Evolutionary conservation across 1,140 invertebrate genomes (phyloP).

Genomic region (Monomorium pharaonis): DNA sequence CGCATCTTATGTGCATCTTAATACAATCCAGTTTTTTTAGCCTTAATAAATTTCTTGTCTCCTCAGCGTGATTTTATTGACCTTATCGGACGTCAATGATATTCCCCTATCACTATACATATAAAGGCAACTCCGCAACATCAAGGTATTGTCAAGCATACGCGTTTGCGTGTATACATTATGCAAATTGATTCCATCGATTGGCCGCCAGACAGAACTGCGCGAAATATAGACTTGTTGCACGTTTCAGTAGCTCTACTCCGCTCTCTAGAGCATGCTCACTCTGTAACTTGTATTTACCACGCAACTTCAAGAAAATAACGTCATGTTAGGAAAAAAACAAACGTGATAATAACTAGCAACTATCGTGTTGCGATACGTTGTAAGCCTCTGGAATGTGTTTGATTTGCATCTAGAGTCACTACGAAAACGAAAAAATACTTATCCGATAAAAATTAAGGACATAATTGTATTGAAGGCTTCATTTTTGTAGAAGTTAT

Average conservation of each 20-base stretch:
- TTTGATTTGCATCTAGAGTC: neutral
- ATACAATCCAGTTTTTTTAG: neutral
- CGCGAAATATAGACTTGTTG: conserved; percentile 70
- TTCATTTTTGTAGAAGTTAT: neutral
- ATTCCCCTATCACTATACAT: conserved; percentile 16
- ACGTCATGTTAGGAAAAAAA: conserved; percentile 18
- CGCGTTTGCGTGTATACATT: conserved; percentile 73
- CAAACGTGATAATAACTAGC: conserved; percentile 16
- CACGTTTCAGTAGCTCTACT: conserved; percentile 59
- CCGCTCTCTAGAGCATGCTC: conserved; percentile 5
- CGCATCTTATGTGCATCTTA: too few relatives aligned
- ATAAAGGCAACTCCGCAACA: conserved; percentile 51
- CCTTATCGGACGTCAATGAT: conserved; percentile 32
- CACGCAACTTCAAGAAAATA: conserved; percentile 59
- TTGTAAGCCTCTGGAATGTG: conserved; percentile 4
- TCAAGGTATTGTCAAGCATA: conserved; percentile 64
- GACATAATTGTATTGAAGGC: neutral
- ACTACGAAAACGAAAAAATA: neutral
- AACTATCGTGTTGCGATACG: neutral
- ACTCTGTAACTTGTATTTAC: conserved; percentile 25
- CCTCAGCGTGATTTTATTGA: conserved; percentile 1
- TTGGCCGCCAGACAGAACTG: conserved; percentile 56
- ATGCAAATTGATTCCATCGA: conserved; percentile 80
- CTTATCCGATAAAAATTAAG: neutral
- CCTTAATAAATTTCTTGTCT: neutral